These are phyloP conservation scores for Pangasianodon hypophthalmus DNA, from an alignment of 2,113 vertebrate genomes.

Conservation along the genomic window DNA sequence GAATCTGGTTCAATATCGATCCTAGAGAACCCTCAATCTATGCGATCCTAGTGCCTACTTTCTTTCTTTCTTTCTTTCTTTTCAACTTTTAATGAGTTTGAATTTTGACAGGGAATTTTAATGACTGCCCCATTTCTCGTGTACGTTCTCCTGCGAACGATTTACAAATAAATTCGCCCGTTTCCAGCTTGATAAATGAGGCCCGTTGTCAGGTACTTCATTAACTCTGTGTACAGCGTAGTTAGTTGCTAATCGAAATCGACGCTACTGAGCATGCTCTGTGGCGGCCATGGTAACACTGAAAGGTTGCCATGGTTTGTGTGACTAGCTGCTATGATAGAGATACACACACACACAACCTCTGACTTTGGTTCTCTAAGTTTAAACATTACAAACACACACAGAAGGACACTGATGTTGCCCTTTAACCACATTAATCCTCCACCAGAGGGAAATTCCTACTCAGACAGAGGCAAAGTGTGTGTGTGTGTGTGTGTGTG, in stretches of 20 bases:
- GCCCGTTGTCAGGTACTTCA: background rate
- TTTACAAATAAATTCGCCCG: background rate
- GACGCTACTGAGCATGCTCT: background rate
- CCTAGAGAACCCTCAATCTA: background rate
- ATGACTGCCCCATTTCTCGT: background rate
- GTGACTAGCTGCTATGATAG: background rate
- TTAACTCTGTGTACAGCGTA: background rate
- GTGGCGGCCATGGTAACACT: conserved; percentile 24
- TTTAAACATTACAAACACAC: background rate
- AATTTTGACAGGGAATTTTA: background rate
- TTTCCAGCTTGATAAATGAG: background rate
- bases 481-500: conserved; percentile 23
- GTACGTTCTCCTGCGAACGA: background rate
- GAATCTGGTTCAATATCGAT: background rate
- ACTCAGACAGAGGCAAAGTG: background rate
- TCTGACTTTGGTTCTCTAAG: background rate
- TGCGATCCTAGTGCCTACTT: background rate
- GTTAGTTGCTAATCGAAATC: background rate
- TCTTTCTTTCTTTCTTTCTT: background rate
- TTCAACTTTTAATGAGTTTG: no score
- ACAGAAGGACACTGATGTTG: background rate
- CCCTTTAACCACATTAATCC: background rate
- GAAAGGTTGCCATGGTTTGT: conserved; percentile 29
- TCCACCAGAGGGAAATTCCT: background rate
- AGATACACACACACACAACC: background rate